Percentiles rank a stretch among this genome's conserved stretches.
phyloP scores from a whole-genome alignment of 2,797 vertebrate genomes.

The Margarornis squamiger region DNA sequence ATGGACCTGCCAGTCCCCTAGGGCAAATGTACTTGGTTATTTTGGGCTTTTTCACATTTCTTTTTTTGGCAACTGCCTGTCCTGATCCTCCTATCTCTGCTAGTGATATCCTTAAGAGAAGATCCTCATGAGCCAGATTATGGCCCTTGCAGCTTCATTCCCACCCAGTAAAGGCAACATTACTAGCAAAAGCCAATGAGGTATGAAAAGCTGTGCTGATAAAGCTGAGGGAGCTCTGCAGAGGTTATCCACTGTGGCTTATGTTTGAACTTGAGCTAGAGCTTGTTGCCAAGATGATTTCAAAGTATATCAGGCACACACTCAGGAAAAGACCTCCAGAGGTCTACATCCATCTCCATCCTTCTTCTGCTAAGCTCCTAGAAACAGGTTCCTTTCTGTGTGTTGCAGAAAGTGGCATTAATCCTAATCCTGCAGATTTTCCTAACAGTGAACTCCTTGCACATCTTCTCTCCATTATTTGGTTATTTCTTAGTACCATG shows the following conservation, averaged over 20 bases:
- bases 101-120: not conserved
- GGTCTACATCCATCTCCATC: not conserved
- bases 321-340: not conserved
- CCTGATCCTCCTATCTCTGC: not conserved
- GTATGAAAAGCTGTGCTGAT: slow-evolving; percentile 9
- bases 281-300: slow-evolving; percentile 21
- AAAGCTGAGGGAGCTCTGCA: slow-evolving; percentile 15
- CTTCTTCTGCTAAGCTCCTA: not conserved
- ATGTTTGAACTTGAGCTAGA: not conserved
- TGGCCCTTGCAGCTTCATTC: not conserved
- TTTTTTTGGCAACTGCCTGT: slow-evolving; percentile 9
- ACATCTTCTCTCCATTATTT: not conserved
- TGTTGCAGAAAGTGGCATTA: not conserved
- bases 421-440: not conserved
- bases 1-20: slow-evolving; percentile 9
- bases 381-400: not conserved
- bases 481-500: not conserved
- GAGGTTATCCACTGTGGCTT: not conserved
- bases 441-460: not conserved
- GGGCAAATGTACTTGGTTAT: slow-evolving; percentile 1
- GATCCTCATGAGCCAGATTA: slow-evolving; percentile 10
- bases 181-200: not conserved
- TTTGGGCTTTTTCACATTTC: not conserved
- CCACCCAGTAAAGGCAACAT: not conserved
- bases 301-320: not conserved